Percentiles rank a stretch among this genome's conserved stretches.
Evolutionary conservation across 1,140 invertebrate species (phyloP).

Genomic region (Myzus persicae): DNA sequence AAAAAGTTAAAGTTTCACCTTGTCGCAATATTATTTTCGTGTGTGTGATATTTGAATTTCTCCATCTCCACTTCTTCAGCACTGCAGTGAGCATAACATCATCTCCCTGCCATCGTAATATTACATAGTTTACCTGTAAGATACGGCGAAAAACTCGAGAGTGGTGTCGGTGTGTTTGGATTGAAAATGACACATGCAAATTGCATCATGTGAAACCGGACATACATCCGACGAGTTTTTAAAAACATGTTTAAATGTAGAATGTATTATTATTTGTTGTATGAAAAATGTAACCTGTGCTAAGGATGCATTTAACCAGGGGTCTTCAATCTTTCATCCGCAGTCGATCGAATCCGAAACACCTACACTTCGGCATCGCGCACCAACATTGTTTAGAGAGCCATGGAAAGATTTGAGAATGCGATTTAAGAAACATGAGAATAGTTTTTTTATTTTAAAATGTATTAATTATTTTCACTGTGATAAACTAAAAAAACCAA

Average conservation of each 20-base stretch:
- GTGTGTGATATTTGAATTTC: background rate
- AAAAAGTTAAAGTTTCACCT: conserved; percentile 43
- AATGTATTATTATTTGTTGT: background rate
- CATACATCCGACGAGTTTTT: background rate
- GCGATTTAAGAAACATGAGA: too few relatives aligned
- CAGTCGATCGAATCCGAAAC: too few relatives aligned
- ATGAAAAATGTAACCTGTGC: too few relatives aligned
- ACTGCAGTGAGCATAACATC: background rate
- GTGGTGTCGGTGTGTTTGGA: background rate
- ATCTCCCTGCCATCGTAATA: background rate
- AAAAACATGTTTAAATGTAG: background rate
- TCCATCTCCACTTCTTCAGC: background rate
- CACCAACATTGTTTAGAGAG: too few relatives aligned
- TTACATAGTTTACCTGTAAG: background rate
- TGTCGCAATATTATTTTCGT: background rate
- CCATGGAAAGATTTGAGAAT: too few relatives aligned
- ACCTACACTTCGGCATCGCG: too few relatives aligned
- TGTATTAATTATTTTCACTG: too few relatives aligned
- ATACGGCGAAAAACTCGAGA: background rate
- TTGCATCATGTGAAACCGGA: background rate
- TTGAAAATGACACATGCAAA: background rate
- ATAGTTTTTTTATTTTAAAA: too few relatives aligned
- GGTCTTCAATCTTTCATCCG: too few relatives aligned
- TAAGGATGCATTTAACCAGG: too few relatives aligned
- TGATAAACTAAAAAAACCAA: too few relatives aligned